These are phyloP conservation scores for Petromus typicus DNA, from an alignment of 2,113 vertebrate genomes.

Conservation along the genomic window DNA sequence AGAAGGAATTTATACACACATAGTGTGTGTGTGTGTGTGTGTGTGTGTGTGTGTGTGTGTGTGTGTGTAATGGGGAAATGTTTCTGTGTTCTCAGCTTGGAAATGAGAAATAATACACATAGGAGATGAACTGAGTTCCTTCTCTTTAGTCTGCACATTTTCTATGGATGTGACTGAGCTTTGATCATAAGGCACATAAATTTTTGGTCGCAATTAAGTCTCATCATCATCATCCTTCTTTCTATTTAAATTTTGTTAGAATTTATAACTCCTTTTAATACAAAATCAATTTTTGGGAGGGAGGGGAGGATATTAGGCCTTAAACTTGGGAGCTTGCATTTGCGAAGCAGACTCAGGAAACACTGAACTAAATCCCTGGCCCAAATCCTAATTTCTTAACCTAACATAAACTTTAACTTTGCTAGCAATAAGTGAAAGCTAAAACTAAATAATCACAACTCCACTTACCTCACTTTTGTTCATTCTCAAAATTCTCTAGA, in stretches of 20 bases:
- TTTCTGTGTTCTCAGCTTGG: conserved; percentile 44
- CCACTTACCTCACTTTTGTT: conserved; percentile 44
- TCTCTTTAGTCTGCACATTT: conserved; percentile 33
- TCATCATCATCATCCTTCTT: neutral
- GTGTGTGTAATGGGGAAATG: conserved; percentile 7
- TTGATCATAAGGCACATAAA: conserved; percentile 49
- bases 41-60: neutral
- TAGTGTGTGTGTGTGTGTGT: neutral
- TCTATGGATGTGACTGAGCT: conserved; percentile 43
- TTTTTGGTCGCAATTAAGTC: conserved; percentile 36
- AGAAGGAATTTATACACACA: conserved; percentile 37
- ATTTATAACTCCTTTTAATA: neutral
- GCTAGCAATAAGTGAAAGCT: neutral
- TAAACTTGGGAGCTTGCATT: too few relatives aligned
- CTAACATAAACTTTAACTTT: conserved; percentile 27
- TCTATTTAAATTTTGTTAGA: neutral
- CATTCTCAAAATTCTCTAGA: conserved; percentile 50
- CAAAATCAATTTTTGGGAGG: neutral
- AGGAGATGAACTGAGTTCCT: neutral
- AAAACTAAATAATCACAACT: conserved; percentile 28
- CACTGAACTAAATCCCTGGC: too few relatives aligned
- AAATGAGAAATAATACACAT: conserved; percentile 44
- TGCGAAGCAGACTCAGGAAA: too few relatives aligned
- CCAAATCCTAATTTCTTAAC: conserved; percentile 25
- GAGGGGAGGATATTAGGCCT: too few relatives aligned